Evolutionary conservation across 2,888 invertebrate genomes (phyloP), one percentile per base, ranked within the genome.

Genomic region (Lepidocyrtoides sp.): DNA sequence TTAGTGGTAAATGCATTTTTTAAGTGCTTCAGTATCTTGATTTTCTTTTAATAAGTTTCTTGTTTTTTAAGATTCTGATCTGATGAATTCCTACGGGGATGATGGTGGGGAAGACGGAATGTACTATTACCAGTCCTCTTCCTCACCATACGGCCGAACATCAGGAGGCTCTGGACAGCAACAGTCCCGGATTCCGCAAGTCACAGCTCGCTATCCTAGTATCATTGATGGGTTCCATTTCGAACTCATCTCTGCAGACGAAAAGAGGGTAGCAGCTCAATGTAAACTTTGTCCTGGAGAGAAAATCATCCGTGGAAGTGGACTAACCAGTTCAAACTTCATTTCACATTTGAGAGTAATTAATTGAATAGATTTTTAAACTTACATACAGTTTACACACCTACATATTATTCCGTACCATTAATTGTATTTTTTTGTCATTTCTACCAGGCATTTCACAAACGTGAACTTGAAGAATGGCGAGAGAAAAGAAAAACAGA

Each of bases 281-380:
- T 89, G 89, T 32, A 89, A 89, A 77, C 77, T 89, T 12, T 89
- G 89, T 29, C 89, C 89, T n/a, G 89, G 89, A 17, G 89, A 89
- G 5, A 89, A 89, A 89, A 77, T 89, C 32, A 89, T 89, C 32
- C 83, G 89, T 3, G 89, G 89, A 41, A 89, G 89, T 77, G 89
- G 89, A 41, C 60, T 89, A 2, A 89, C 89, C 10, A 89, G 89
- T 23, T 89, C 89, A n/a, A 89, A 89, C 26, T 89, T 89, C 48
- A 89, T 89, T 51, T 89, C 89, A 12, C 89, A 89, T 14, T 36
- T 89, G 17, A 41, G 89, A 75, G 89, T 89, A 82, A 75, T 7
- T 85, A 41, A 36, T 20, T n/a, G n/a, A n/a, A n/a, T n/a, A n/a
- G n/a, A n/a, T n/a, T n/a, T n/a, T n/a, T n/a, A n/a, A n/a, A n/a